Evolutionary conservation across 2,797 vertebrate species (phyloP), one percentile per base, ranked within the genome.

Genomic region (Sternarchorhynchus goeldii): DNA sequence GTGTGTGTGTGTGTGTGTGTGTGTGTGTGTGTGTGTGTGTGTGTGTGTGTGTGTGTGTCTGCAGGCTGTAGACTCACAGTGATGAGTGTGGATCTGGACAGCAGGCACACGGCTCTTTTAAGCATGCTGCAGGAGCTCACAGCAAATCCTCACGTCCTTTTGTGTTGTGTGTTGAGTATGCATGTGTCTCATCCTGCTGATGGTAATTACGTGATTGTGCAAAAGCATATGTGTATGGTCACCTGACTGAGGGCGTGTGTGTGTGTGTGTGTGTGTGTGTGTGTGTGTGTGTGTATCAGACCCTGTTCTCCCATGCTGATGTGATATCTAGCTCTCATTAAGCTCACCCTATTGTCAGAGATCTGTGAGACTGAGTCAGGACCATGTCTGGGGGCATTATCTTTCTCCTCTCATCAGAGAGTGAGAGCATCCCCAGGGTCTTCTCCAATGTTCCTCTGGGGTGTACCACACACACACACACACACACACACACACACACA

Each of bases 31-130:
- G 59, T 21, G 31, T 36, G 21, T 72, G 39, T 62, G 56, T 16
- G 59, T 68, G 57, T 16, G 58, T 77, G 73, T 64, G 76, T 81
- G 3, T 81, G 70, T 55, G 72, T 79, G 50, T 81, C 74, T 80
- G 75, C 75, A n/a, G 80, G 71, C 77, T 14, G 69, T 62, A 77
- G 75, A 79, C 53, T 85, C 81, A 84, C 85, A 83, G 76, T 90
- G 91, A 93, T 85, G 81, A 39, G 77, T 82, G 93, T 82, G 79
- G 76, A 84, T 91, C 85, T 89, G 88, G 92, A 91, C 91, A 89
- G 87, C 82, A 85, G 83, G 89, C 91, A 89, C 89, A 91, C 83
- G 88, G 87, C 88, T 85, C 87, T 91, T 86, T 91, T 92, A 92
- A 93, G 92, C 88, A 91, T 84, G 85, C 87, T 78, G 83, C 89